Evolutionary conservation across 1,140 invertebrate genomes (phyloP).

Genomic region (Drepana arcuata): DNA sequence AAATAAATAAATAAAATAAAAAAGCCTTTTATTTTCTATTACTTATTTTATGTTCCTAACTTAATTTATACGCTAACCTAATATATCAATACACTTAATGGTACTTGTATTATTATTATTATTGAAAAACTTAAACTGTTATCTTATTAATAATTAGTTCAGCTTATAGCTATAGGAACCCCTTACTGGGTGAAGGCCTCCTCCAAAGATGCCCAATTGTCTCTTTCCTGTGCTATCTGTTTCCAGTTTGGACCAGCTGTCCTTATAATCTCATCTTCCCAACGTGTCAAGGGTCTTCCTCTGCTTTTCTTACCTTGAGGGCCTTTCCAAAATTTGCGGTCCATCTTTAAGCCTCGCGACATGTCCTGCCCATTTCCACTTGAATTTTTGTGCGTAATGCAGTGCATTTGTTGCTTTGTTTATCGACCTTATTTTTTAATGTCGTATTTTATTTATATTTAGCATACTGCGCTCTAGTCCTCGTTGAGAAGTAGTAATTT

Average conservation of each 20-base stretch:
- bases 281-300: background rate
- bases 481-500: background rate
- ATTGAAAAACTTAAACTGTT: no score
- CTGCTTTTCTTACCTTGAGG: background rate
- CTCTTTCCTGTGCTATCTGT: background rate
- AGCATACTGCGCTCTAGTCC: background rate
- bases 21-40: no score
- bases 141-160: no score
- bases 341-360: background rate
- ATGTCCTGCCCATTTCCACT: constrained; percentile 1
- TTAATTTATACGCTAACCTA: no score
- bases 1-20: no score
- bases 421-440: background rate
- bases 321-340: background rate
- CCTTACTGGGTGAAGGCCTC: background rate
- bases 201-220: background rate
- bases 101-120: no score
- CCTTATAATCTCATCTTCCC: background rate
- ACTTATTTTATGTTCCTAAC: no score
- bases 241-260: background rate
- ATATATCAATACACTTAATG: no score
- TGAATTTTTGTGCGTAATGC: background rate
- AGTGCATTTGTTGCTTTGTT: background rate
- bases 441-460: background rate
- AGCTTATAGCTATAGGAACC: background rate